Evolutionary conservation across 2,113 vertebrate species (phyloP), one percentile per base, ranked within the genome.

Genomic region (Anarhynchus alexandrinus): DNA sequence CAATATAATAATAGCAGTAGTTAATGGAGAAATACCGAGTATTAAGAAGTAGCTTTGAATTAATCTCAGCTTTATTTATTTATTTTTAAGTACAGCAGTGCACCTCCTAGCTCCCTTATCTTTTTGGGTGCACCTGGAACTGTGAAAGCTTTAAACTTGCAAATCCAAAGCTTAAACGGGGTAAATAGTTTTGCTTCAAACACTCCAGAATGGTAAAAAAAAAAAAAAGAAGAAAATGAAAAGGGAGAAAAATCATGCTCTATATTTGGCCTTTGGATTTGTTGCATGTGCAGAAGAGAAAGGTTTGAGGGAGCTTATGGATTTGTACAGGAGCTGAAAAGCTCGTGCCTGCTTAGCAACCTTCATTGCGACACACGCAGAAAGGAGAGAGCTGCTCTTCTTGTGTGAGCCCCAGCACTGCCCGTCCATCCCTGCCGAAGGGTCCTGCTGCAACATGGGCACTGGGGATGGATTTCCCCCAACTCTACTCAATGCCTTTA

Each of bases 81-180:
- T 64, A 36, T 87, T 80, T 88, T 51, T 65, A 70, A 81, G 77
- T 57, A 84, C 54, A 70, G 82, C 94, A 95, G 93, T 17, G 19
- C 29, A 65, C 79, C 82, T 96, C 82, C 83, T 93, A 93, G 92
- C 62, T 94, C 52, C 58, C 97, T 99, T 98, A 98, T 99, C 98
- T 98, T 93, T 93, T 95, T 82, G 77, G 91, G 86, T 84, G 72
- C 98, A 98, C 97, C 98, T 98, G 98, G 96, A 93, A 97, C 82
- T 94, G 71, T 66, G 78, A 95, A 91, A 97, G 94, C 96, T 97
- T 97, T 97, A 97, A 97, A 98, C 96, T 98, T 98, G 92, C 93
- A 98, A 98, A 98, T 98, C 97, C 96, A 94, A 94, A 96, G 92
- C 94, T 97, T 95, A 96, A 94, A 76, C 9, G 51, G 66, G 69